phyloP scores from a whole-genome alignment of 2,888 invertebrate species.

The Diarsia dahlii region DNA sequence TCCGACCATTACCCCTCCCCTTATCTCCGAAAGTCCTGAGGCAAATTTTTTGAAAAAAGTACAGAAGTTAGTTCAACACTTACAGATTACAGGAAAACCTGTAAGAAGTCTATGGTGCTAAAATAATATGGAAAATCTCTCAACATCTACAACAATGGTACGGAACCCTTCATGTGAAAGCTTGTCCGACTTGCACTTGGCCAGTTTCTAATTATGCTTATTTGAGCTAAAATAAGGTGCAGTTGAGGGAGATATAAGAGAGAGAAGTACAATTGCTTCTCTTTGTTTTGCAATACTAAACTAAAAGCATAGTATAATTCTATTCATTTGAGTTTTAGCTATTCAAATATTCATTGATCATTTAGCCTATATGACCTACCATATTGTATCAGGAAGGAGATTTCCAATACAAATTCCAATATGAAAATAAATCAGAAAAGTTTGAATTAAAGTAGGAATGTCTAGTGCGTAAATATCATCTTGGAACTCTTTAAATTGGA shows the following conservation, averaged over 20 bases:
- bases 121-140: no score
- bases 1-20: no score
- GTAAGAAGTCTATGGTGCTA: no score
- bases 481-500: not conserved
- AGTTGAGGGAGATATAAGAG: not conserved
- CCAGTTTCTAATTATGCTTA: not conserved
- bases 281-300: not conserved
- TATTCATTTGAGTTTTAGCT: not conserved
- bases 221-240: not conserved
- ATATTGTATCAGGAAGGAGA: not conserved
- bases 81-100: no score
- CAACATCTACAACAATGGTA: no score
- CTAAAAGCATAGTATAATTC: not conserved
- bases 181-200: no score
- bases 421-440: not conserved
- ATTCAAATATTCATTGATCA: not conserved
- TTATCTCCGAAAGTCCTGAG: no score
- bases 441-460: not conserved
- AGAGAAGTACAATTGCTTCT: not conserved
- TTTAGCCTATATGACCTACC: not conserved
- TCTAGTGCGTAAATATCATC: not conserved
- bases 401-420: not conserved
- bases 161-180: no score
- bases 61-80: no score
- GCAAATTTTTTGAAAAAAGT: no score